Conservation (phyloP, 2,888 invertebrate species). For the Abrostola triplasia region DNA sequence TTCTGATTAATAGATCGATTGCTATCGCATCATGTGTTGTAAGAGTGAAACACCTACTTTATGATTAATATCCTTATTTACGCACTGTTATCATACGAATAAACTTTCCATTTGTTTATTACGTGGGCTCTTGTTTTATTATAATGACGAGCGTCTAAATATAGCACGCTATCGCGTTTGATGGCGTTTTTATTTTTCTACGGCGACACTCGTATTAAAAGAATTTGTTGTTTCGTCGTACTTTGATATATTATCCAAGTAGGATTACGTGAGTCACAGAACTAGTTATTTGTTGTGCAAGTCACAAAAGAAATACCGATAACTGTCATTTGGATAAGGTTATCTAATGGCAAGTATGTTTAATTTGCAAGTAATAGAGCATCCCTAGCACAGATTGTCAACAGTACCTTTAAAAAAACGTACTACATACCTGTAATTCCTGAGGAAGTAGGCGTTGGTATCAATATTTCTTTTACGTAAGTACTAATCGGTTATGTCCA, state of each 20-base stretch:
- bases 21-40: conserved; percentile 35
- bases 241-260: not conserved
- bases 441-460: no score
- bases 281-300: no score
- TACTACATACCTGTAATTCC: no score
- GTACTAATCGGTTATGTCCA: no score
- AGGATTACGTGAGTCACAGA: no score
- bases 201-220: not conserved
- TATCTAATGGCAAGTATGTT: no score
- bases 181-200: not conserved
- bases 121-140: conserved; percentile 32
- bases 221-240: not conserved
- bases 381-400: no score
- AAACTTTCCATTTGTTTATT: conserved; percentile 66
- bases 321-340: no score
- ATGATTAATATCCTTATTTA: conserved; percentile 66
- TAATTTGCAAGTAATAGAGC: no score
- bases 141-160: conserved; percentile 35
- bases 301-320: no score
- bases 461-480: no score
- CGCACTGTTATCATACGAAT: conserved; percentile 55
- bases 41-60: conserved; percentile 33
- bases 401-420: no score
- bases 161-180: conserved; percentile 2
- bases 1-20: conserved; percentile 28